phyloP scores from a whole-genome alignment of 2,888 invertebrate species.

The Fragum sueziense region DNA sequence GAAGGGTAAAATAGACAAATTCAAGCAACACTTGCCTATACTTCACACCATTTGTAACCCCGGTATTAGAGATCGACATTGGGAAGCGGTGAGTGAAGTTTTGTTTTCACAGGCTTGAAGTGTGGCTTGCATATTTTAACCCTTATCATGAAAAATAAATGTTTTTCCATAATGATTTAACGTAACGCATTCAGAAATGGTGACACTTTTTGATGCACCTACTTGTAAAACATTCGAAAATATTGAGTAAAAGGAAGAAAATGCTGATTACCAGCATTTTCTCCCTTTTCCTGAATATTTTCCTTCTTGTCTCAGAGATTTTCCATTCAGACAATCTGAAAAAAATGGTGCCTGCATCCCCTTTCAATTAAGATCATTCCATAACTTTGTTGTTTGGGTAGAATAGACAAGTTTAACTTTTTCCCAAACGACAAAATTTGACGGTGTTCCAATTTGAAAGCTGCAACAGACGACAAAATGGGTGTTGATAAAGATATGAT shows the following conservation, averaged over 20 bases:
- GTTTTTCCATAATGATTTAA: too few species aligned
- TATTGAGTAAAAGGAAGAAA: neutral
- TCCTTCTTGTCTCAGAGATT: neutral
- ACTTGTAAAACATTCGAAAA: neutral
- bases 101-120: neutral
- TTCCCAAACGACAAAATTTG: too few species aligned
- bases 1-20: slow-evolving; percentile 92
- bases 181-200: too few species aligned
- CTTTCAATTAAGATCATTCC: neutral
- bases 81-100: slow-evolving; percentile 77
- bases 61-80: slow-evolving; percentile 82
- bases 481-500: too few species aligned
- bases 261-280: neutral
- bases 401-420: too few species aligned
- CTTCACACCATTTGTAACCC: slow-evolving; percentile 82
- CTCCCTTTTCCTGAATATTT: neutral
- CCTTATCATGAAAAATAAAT: too few species aligned
- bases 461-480: too few species aligned
- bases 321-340: neutral
- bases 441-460: too few species aligned
- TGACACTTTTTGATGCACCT: too few species aligned
- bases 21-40: slow-evolving; percentile 84
- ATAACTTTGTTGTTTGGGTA: neutral
- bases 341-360: neutral
- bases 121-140: neutral